phyloP scores from a whole-genome alignment of 1,140 invertebrate species.

The Danaus plexippus region DNA sequence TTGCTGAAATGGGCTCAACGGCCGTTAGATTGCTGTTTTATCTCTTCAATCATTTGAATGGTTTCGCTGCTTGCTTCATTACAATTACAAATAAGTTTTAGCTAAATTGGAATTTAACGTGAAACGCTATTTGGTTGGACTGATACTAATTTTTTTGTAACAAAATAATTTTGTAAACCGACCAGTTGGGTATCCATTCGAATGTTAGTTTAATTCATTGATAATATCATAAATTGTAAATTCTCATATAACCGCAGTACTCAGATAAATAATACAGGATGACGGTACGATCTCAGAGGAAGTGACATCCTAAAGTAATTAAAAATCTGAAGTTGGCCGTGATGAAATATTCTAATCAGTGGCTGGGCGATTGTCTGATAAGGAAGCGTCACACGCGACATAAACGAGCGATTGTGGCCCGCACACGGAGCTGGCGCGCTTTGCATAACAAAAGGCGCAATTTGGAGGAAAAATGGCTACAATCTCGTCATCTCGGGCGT shows the following conservation, averaged over 20 bases:
- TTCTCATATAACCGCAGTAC: no score
- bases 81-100: constrained; percentile 11
- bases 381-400: constrained; percentile 43
- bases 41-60: constrained; percentile 11
- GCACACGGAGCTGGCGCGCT: constrained; percentile 62
- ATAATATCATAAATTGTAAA: no score
- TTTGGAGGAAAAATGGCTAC: constrained; percentile 66
- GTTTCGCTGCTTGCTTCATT: constrained; percentile 8
- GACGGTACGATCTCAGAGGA: constrained; percentile 10
- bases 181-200: no score
- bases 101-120: constrained; percentile 12
- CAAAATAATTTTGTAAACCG: no score
- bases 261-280: neutral
- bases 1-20: constrained; percentile 14
- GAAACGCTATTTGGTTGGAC: neutral
- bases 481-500: constrained; percentile 40
- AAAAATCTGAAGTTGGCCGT: constrained; percentile 38
- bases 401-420: constrained; percentile 47
- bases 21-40: constrained; percentile 17
- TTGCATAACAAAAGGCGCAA: constrained; percentile 69
- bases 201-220: no score
- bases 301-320: constrained; percentile 33
- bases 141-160: no score
- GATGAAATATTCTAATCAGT: constrained; percentile 65
- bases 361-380: constrained; percentile 52